A percentile compares a stretch with the other conserved stretches of the same genome.
These are phyloP conservation scores for Nothoprocta pentlandii DNA, from an alignment of 2,113 vertebrate genomes.

Conservation along the genomic window DNA sequence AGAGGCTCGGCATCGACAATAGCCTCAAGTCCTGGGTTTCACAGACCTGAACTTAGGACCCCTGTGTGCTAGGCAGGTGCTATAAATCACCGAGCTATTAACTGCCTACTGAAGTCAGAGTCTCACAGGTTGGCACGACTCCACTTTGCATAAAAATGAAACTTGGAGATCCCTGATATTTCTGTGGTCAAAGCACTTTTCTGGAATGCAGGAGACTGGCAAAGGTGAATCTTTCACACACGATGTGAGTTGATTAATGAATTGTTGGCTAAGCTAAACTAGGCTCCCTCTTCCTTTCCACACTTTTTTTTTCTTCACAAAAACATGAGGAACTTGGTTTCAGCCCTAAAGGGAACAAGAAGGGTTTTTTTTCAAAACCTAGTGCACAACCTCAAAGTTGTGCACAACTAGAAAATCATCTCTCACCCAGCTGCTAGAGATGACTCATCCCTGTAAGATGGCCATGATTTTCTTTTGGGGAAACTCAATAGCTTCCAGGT, in stretches of 20 bases:
- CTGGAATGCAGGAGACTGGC: neutral
- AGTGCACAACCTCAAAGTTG: neutral
- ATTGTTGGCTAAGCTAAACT: neutral
- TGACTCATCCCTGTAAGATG: neutral
- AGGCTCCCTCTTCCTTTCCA: neutral
- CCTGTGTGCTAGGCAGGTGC: neutral
- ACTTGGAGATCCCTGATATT: neutral
- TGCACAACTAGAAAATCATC: constrained; percentile 1
- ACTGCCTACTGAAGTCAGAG: constrained; percentile 3
- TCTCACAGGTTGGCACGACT: neutral
- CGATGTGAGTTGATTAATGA: constrained; percentile 33
- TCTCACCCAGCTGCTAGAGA: neutral
- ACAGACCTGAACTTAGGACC: constrained; percentile 22
- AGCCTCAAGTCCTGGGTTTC: constrained; percentile 19
- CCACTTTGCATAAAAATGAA: neutral
- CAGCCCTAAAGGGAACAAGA: neutral
- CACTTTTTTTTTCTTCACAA: neutral
- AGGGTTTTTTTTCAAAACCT: neutral
- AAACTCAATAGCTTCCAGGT: neutral
- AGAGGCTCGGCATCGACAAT: neutral
- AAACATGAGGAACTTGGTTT: constrained; percentile 1
- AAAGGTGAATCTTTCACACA: neutral
- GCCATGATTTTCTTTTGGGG: neutral
- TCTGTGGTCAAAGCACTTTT: neutral
- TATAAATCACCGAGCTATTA: constrained; percentile 39